A percentile compares a stretch with the other conserved stretches of the same genome.
These are phyloP conservation scores for Chaetodon trifascialis DNA, from an alignment of 2,113 vertebrate genomes.

Conservation along the genomic window DNA sequence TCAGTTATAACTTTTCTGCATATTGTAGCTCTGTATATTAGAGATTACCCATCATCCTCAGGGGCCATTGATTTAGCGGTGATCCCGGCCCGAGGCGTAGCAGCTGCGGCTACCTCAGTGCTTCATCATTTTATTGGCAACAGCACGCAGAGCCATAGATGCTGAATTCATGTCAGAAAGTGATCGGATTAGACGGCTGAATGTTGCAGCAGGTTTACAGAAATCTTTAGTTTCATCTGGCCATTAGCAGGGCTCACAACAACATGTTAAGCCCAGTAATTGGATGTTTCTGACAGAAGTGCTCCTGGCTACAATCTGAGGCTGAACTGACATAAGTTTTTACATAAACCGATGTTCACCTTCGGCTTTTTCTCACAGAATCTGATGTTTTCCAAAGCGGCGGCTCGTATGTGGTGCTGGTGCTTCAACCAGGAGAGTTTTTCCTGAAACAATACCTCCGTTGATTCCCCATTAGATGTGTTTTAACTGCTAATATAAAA, in stretches of 20 bases:
- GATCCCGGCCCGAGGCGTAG: not conserved
- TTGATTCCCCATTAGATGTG: not conserved
- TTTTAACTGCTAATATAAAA: too few species aligned
- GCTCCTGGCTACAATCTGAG: not conserved
- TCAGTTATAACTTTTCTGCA: not conserved
- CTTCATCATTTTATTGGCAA: not conserved
- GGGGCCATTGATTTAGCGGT: not conserved
- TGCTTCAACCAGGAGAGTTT: not conserved
- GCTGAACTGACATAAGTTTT: not conserved
- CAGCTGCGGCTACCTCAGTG: not conserved
- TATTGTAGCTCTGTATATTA: not conserved
- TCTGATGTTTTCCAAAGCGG: not conserved
- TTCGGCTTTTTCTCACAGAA: not conserved
- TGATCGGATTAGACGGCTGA: not conserved
- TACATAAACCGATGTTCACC: too few species aligned
- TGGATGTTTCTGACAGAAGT: not conserved
- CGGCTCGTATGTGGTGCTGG: not conserved
- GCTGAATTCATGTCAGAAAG: not conserved
- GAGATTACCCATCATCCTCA: not conserved
- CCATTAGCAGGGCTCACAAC: not conserved
- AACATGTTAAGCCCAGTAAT: not conserved
- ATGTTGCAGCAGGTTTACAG: not conserved
- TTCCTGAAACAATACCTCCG: not conserved
- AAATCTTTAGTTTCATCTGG: not conserved
- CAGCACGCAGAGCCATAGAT: not conserved